Evolutionary conservation across 2,888 invertebrate species (phyloP), one percentile per base, ranked within the genome.

Genomic region (Macrophya alboannulata): DNA sequence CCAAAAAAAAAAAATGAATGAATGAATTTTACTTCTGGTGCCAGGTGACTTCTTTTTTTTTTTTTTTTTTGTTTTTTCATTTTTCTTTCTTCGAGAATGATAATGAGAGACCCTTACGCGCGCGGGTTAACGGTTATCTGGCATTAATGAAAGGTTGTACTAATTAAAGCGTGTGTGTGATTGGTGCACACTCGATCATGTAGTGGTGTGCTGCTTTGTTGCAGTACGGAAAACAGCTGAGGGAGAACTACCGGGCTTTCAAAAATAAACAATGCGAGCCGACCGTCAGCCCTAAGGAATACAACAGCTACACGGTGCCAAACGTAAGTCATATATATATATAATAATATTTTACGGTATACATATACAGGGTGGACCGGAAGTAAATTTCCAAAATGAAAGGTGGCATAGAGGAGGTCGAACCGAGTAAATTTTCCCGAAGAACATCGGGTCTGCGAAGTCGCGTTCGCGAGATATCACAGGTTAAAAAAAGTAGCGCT

Each of bases 171-270:
- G 43, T 68, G 81, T 62, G 83, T 83, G 48, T 45, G 83, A 83
- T 83, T 83, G 68, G 65, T 68, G 71, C 83, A 83, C 83, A 51
- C 84, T 55, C 76, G 84, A 84, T 84, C 43, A 84, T 84, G 84
- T 68, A 84, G 84, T 84, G 74, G 76, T 84, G 72, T 72, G 72
- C 83, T 86, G 72, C 85, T 92, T 90, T 92, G 90, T 95, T 95
- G 84, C 94, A 95, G 95, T 95, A 95, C 93, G 95, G 95, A 86
- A 95, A 95, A 90, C 95, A 95, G 91, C 94, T 95, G 88, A 94
- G 95, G 86, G 95, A 95, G 91, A 95, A 95, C 93, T 95, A 95
- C 93, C 94, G 94, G 90, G 95, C 95, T 85, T 95, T 95, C 92
- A 95, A 95, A 91, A 95, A 94, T 91, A 95, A 95, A 89, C 92